Conservation (phyloP, 2,797 vertebrate species). For the Ceryle rudis region DNA sequence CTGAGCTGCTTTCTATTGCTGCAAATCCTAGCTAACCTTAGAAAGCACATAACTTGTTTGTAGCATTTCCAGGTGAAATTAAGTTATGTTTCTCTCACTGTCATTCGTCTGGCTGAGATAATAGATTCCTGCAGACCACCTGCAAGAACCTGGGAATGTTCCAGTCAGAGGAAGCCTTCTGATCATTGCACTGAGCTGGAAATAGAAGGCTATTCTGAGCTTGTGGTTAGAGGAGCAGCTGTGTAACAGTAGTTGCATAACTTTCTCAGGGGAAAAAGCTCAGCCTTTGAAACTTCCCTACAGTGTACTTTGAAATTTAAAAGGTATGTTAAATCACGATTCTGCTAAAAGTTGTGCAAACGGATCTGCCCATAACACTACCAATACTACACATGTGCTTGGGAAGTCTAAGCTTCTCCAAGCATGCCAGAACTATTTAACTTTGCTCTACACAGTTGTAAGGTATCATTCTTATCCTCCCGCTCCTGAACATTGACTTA, state of each 20-base stretch:
- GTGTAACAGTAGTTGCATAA: neutral
- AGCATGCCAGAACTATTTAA: neutral
- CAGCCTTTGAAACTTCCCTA: neutral
- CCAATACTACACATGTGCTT: accelerated
- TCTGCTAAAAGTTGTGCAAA: neutral
- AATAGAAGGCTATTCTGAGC: neutral
- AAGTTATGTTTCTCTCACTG: neutral
- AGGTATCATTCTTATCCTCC: neutral
- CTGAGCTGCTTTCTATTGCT: neutral
- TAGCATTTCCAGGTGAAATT: neutral
- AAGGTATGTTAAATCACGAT: neutral
- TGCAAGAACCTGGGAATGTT: neutral
- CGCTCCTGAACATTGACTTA: neutral
- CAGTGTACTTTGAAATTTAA: neutral
- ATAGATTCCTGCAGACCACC: neutral
- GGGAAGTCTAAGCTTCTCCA: neutral
- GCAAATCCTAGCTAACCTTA: neutral
- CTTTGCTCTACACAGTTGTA: neutral
- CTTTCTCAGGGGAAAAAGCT: neutral
- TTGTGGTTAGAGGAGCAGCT: neutral
- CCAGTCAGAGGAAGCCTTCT: neutral
- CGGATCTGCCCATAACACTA: neutral
- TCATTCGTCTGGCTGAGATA: conserved; percentile 4
- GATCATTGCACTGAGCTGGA: neutral
- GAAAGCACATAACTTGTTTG: neutral